phyloP scores from a whole-genome alignment of 2,797 vertebrate genomes.

The Manis crassicaudata region DNA sequence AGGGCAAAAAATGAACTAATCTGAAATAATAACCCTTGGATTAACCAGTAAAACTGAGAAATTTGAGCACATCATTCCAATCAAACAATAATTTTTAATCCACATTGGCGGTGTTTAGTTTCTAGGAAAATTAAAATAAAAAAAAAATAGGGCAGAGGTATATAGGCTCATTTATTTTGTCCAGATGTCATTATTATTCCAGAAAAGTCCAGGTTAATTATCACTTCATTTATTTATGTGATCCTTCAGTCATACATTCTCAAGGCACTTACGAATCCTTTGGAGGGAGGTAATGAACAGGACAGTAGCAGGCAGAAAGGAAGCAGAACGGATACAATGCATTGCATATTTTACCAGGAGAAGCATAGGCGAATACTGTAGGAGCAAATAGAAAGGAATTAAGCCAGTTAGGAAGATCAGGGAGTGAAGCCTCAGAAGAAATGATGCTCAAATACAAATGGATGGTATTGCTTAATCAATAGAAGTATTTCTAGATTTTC shows the following conservation, averaged over 20 bases:
- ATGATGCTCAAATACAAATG: neutral
- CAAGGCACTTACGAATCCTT: neutral
- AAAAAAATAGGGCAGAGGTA: neutral
- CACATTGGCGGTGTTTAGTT: neutral
- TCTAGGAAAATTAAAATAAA: neutral
- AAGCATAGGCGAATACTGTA: neutral
- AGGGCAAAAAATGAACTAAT: neutral
- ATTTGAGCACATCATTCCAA: neutral
- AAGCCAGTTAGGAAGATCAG: neutral
- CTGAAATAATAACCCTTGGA: neutral
- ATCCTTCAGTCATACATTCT: neutral
- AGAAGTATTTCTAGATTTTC: neutral
- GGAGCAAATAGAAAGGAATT: neutral
- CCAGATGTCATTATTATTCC: neutral
- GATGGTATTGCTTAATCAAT: neutral
- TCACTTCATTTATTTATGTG: neutral
- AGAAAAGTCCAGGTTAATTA: neutral
- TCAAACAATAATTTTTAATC: conserved; percentile 22
- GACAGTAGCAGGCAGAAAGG: neutral
- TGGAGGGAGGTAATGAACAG: neutral
- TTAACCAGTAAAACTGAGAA: neutral
- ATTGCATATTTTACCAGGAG: neutral
- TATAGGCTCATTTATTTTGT: neutral
- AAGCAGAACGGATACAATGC: neutral
- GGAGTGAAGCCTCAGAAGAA: neutral